Conservation (phyloP, 1,140 invertebrate genomes). For the Physella acuta region DNA sequence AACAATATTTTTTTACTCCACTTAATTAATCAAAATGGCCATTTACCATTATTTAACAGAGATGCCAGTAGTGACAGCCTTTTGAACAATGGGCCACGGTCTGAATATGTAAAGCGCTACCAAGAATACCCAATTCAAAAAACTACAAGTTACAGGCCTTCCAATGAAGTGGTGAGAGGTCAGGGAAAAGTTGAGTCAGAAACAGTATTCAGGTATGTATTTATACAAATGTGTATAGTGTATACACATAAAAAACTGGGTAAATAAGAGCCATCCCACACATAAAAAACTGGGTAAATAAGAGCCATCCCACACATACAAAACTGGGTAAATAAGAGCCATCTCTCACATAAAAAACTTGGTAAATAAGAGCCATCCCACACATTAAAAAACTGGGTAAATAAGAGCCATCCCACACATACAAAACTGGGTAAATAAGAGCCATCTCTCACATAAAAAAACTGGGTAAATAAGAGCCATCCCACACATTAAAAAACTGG, state of each 20-base stretch:
- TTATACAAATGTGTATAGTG: no score
- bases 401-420: neutral
- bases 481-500: neutral
- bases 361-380: neutral
- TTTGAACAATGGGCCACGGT: constrained; percentile 12
- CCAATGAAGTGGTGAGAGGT: neutral
- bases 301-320: neutral
- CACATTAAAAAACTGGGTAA: neutral
- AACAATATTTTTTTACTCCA: neutral
- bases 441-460: neutral
- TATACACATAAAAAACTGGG: neutral
- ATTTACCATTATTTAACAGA: no score
- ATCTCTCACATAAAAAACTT: neutral
- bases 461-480: neutral
- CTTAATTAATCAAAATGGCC: no score
- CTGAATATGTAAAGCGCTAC: constrained; percentile 19
- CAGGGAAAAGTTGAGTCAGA: constrained; percentile 5
- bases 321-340: neutral
- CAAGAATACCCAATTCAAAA: neutral
- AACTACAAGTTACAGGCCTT: constrained; percentile 1
- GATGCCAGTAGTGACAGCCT: constrained; percentile 9
- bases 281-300: neutral
- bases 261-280: neutral
- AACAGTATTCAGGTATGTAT: constrained; percentile 11
- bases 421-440: neutral